Evolutionary conservation across 2,888 invertebrate genomes (phyloP).

Genomic region (Laspeyria flexula): DNA sequence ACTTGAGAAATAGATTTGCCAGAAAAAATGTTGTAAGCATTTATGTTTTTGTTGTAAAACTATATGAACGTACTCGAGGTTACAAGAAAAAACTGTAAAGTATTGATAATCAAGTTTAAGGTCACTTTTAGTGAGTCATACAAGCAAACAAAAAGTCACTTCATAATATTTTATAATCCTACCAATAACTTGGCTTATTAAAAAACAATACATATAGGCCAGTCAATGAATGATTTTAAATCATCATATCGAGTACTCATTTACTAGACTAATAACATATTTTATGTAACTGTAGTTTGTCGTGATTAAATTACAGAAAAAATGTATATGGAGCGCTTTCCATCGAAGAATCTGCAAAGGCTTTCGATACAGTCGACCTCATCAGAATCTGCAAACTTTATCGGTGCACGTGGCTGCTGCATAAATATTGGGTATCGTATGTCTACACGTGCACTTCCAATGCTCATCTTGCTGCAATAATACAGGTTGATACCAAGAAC

Average conservation of each 20-base stretch:
- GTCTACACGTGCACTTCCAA: not conserved
- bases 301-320: no score
- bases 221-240: no score
- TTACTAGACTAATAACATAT: no score
- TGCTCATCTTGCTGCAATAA: not conserved
- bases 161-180: not conserved
- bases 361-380: not conserved
- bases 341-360: not conserved
- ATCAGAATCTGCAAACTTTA: not conserved
- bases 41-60: slow-evolving; percentile 18
- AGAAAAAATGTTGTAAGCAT: slow-evolving; percentile 38
- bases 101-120: slow-evolving; percentile 53
- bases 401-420: not conserved
- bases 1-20: slow-evolving; percentile 53
- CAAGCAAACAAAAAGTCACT: slow-evolving; percentile 9
- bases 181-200: no score
- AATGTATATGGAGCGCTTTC: not conserved
- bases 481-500: not conserved
- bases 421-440: not conserved
- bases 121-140: slow-evolving; percentile 34
- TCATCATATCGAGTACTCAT: no score
- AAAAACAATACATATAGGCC: no score
- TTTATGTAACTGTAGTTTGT: no score
- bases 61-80: slow-evolving; percentile 9
- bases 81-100: slow-evolving; percentile 45